Percentiles rank a stretch among this genome's conserved stretches.
Evolutionary conservation across 2,113 vertebrate species (phyloP).

Genomic region (Dicrurus megarhynchus): DNA sequence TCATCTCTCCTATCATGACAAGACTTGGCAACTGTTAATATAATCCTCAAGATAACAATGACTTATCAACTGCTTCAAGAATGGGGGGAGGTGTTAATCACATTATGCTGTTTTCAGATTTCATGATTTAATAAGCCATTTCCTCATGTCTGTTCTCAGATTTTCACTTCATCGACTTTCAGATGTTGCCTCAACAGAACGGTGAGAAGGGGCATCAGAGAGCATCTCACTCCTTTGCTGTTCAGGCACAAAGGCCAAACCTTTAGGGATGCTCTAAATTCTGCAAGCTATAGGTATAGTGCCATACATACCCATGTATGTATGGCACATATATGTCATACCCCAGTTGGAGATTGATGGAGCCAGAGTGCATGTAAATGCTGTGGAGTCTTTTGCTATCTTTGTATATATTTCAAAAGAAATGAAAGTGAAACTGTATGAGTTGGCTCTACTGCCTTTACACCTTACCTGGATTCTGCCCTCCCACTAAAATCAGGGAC

Average conservation of each 20-base stretch:
- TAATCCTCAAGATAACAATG: background rate
- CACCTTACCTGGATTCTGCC: background rate
- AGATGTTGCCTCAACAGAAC: conserved; percentile 50
- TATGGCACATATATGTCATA: background rate
- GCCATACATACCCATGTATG: background rate
- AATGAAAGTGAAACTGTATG: background rate
- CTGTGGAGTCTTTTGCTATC: background rate
- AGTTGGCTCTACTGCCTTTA: background rate
- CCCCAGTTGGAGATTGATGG: background rate
- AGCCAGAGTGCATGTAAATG: background rate
- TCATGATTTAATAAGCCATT: conserved; percentile 32
- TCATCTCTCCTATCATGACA: background rate
- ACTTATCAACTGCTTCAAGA: background rate
- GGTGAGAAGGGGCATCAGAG: conserved; percentile 36
- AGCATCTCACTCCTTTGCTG: background rate
- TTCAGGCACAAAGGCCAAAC: background rate
- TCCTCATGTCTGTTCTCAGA: conserved; percentile 53
- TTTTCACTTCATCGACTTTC: conserved; percentile 43
- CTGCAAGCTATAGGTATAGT: conserved; percentile 13
- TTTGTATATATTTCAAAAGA: background rate
- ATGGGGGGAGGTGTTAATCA: background rate
- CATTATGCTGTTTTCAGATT: background rate
- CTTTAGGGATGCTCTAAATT: conserved; percentile 24
- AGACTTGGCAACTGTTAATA: background rate
- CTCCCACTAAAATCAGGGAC: background rate